phyloP scores from a whole-genome alignment of 2,888 invertebrate genomes.

The Nineta flava region DNA sequence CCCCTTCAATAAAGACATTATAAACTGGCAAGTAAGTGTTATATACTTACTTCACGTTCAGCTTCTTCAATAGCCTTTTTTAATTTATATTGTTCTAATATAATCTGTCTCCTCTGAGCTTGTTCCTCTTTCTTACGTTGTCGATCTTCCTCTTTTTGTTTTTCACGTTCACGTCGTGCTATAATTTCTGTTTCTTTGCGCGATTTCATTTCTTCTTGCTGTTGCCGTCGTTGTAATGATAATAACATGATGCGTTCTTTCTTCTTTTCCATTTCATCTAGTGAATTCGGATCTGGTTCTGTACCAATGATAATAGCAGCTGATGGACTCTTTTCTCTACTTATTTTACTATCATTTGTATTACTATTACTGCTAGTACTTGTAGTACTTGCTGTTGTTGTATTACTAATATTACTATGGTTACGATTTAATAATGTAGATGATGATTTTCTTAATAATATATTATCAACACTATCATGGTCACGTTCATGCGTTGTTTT shows the following conservation, averaged over 20 bases:
- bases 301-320: conserved; percentile 50
- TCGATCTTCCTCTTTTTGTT: conserved; percentile 59
- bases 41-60: conserved; percentile 57
- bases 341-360: conserved; percentile 19
- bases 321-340: conserved; percentile 22
- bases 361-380: neutral
- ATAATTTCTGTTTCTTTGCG: conserved; percentile 71
- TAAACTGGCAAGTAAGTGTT: too few relatives aligned
- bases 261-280: conserved; percentile 84
- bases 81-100: conserved; percentile 83
- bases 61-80: conserved; percentile 89
- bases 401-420: conserved; percentile 11
- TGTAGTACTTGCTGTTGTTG: conserved; percentile 21
- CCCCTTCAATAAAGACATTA: too few relatives aligned
- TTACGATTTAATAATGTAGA: neutral
- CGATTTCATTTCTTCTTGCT: conserved; percentile 74
- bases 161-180: conserved; percentile 58
- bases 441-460: neutral
- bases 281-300: conserved; percentile 60
- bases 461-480: neutral
- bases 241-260: conserved; percentile 82
- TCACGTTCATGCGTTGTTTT: neutral
- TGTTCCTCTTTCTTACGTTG: conserved; percentile 66
- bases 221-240: conserved; percentile 78
- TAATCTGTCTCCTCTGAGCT: conserved; percentile 68